Evolutionary conservation across 92 coral and sea anemone species (phyloP), one percentile per base, ranked within the genome.

Genomic region (Desmophyllum pertusum): DNA sequence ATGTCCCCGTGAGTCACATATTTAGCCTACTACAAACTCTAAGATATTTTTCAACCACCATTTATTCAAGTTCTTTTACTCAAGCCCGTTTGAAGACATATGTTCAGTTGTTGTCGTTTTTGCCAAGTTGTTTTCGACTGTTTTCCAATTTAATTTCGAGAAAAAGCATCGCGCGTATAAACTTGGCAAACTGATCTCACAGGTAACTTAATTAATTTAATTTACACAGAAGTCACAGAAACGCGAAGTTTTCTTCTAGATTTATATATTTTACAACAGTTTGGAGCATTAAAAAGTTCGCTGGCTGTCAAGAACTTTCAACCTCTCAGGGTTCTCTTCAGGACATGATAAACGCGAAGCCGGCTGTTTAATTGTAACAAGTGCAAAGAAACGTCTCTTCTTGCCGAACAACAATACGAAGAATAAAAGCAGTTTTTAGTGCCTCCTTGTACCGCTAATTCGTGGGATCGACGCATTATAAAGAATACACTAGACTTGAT

Each of bases 171-270:
- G n/a, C n/a, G n/a, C n/a, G n/a, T n/a, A n/a, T n/a, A n/a, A n/a
- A n/a, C n/a, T n/a, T n/a, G n/a, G n/a, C n/a, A n/a, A n/a, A n/a
- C n/a, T n/a, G n/a, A n/a, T n/a, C n/a, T n/a, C n/a, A n/a, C n/a
- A 25, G 30, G 63, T 23, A 57, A 18, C 30, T 55, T n/a, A n/a
- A n/a, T n/a, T n/a, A n/a, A 74, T 74, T 50, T 7, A 31, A 31
- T 74, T 50, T 45, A 35, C 78, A 74, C 64, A 50, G 43, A 74
- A n/a, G n/a, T n/a, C n/a, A n/a, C n/a, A n/a, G n/a, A n/a, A n/a
- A n/a, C n/a, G n/a, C n/a, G n/a, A n/a, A n/a, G n/a, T n/a, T n/a
- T n/a, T n/a, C n/a, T n/a, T n/a, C n/a, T n/a, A n/a, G n/a, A n/a
- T n/a, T n/a, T n/a, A n/a, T n/a, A n/a, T n/a, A n/a, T n/a, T n/a